phyloP scores from a whole-genome alignment of 2,797 vertebrate genomes.

The Leucoraja ocellata region DNA sequence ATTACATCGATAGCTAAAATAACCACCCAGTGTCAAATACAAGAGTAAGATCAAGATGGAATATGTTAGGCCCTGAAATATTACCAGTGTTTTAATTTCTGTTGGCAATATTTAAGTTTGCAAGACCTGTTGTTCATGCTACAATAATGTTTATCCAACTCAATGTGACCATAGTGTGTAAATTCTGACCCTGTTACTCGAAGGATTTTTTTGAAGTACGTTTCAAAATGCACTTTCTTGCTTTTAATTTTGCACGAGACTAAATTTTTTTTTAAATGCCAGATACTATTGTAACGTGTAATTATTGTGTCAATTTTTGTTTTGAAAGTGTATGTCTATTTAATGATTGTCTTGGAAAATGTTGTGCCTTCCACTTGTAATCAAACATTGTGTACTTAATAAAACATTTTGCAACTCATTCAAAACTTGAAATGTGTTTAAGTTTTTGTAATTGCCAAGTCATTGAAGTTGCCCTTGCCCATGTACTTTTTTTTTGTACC shows the following conservation, averaged over 20 bases:
- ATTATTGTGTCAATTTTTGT: conserved; percentile 4
- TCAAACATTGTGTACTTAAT: conserved; percentile 31
- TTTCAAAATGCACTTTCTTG: conserved; percentile 31
- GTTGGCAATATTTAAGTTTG: background rate
- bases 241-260: conserved; percentile 31
- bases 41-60: background rate
- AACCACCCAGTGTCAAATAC: background rate
- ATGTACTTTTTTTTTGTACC: no score
- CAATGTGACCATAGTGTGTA: background rate
- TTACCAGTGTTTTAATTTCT: background rate
- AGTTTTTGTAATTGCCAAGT: background rate
- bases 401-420: conserved; percentile 29
- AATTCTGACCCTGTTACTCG: background rate
- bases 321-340: conserved; percentile 17
- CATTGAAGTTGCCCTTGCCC: no score
- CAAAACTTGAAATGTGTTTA: background rate
- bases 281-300: background rate
- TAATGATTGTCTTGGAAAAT: conserved; percentile 32
- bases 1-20: background rate
- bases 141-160: background rate
- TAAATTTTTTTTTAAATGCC: background rate
- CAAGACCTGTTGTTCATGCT: background rate
- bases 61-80: background rate
- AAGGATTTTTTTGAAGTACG: background rate
- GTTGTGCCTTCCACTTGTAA: conserved; percentile 36